Evolutionary conservation across 37 sponge, comb jelly and placozoan genomes (phyloP).

Genomic region (Tethya wilhelma): DNA sequence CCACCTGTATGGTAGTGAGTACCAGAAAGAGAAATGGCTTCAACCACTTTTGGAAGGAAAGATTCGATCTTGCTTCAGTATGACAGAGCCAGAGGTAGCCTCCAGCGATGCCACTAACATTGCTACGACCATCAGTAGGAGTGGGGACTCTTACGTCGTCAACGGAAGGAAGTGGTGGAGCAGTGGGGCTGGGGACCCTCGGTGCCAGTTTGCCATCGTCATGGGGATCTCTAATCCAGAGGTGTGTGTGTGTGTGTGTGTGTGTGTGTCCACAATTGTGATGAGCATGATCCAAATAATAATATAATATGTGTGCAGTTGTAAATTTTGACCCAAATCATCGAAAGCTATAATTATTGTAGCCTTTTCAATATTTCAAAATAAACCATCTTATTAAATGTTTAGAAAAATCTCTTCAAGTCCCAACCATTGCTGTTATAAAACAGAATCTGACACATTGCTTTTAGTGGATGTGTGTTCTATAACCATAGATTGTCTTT

Average conservation of each 20-base stretch:
- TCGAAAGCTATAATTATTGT: no score
- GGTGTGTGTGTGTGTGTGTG: neutral
- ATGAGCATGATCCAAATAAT: neutral
- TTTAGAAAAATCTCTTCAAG: no score
- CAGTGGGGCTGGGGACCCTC: constrained; percentile 88
- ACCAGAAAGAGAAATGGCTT: constrained; percentile 90
- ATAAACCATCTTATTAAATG: no score
- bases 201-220: constrained; percentile 81
- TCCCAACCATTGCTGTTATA: no score
- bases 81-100: constrained; percentile 89
- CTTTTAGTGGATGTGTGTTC: no score
- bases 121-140: constrained; percentile 47
- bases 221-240: constrained; percentile 53
- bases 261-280: neutral
- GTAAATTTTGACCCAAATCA: no score
- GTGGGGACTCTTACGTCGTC: constrained; percentile 74
- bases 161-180: constrained; percentile 96
- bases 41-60: constrained; percentile 85
- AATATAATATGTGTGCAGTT: no score
- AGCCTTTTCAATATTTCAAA: no score
- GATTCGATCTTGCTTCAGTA: constrained; percentile 87
- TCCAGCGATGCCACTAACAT: constrained; percentile 97
- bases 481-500: neutral
- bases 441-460: no score
- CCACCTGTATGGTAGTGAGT: constrained; percentile 79